Base-by-base conservation (phyloP, 1,140 invertebrate species). In the Drosophila sechellia region DNA sequence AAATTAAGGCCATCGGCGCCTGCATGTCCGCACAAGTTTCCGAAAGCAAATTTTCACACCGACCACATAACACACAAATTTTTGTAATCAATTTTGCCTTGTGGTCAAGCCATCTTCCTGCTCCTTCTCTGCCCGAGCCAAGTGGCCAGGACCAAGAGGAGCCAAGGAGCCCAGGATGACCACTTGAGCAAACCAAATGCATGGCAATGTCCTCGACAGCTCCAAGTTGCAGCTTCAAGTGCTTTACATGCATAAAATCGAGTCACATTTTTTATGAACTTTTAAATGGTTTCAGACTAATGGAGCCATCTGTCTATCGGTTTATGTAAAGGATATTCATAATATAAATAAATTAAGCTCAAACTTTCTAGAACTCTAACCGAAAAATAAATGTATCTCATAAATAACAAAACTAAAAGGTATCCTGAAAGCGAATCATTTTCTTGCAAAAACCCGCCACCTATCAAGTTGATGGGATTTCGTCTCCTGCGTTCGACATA, bases 41-140 rank as follows among this genome's bases (percentile, higher is more conserved):
- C 52, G 27, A 40, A 77, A 58, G 39, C 59, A 81, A 79, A 75
- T 69, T 87, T 73, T 65, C 49, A 49, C 74, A 86, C 77, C 70
- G 63, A 50, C 77, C 81, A 59, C 73, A 76, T 50, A 57, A 53
- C 59, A 73, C 37, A 49, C 77, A 71, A 89, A 79, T 83, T 77
- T 78, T 77, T 83, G 84, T 84, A 89, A 89, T 87, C 83, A 87
- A 87, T 87, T 87, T 87, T 81, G 79, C 76, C 81, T 76, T 78
- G 81, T 78, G 81, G 81, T 85, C 83, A 74, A 57, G 66, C 61
- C 48, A 63, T 54, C 77, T 34, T 69, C 66, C 49, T 31, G 49
- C 15, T 5, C 25, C 10, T 13, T 11, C 20, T 12, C 22, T 31
- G 17, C 25, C 11, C 11, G 4, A 25, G 25, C 22, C 15, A n/a